These are phyloP conservation scores for Zygaena filipendulae DNA, from an alignment of 2,888 invertebrate genomes.

Conservation along the genomic window DNA sequence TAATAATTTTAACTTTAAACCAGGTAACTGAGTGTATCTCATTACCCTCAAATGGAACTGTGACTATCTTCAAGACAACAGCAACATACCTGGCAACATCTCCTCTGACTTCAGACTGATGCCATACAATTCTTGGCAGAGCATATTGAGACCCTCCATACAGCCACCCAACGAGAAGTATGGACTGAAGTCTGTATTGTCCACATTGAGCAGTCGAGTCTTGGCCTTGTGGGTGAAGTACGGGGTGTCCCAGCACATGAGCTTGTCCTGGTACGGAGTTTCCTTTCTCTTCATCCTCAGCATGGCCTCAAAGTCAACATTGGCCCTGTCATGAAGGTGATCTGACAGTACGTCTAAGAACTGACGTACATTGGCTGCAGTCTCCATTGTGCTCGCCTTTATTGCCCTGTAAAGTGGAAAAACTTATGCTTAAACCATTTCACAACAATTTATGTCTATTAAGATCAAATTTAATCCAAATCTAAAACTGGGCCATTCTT, in stretches of 20 bases:
- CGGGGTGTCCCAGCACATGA: conserved; percentile 88
- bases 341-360: conserved; percentile 83
- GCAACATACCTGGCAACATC: conserved; percentile 69
- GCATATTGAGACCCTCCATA: conserved; percentile 95
- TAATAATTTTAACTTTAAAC: too few species aligned
- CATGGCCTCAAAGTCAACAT: conserved; percentile 81
- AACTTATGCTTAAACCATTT: too few species aligned
- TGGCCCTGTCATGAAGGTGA: conserved; percentile 75
- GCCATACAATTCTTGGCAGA: conserved; percentile 87
- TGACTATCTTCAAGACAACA: too few species aligned
- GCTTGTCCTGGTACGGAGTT: conserved; percentile 31
- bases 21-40: too few species aligned
- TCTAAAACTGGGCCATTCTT: too few species aligned
- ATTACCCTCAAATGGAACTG: too few species aligned
- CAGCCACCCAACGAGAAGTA: conserved; percentile 94
- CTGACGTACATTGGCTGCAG: conserved; percentile 79
- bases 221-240: conserved; percentile 84
- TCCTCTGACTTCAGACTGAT: conserved; percentile 80
- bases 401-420: conserved; percentile 79
- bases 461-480: too few species aligned
- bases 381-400: conserved; percentile 87
- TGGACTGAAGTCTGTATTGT: conserved; percentile 79
- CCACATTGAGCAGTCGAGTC: conserved; percentile 74
- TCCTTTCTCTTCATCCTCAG: conserved; percentile 74
- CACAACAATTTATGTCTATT: too few species aligned